Evolutionary conservation across 1,140 invertebrate species (phyloP).

Genomic region (Stenopsyche tienmushanensis): DNA sequence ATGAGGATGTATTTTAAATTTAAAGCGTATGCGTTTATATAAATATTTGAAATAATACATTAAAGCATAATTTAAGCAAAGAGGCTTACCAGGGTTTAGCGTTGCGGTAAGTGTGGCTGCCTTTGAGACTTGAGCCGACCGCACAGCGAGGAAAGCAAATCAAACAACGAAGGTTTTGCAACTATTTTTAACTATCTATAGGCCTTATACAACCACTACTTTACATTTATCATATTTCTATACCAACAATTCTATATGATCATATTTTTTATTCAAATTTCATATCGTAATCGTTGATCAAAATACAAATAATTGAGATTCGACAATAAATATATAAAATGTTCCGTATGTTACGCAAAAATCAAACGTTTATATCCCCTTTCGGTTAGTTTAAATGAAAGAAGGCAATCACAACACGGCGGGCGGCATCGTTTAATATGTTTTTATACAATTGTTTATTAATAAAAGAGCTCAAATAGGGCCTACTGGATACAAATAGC

Average conservation of each 20-base stretch:
- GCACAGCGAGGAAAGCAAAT: slow-evolving; percentile 36
- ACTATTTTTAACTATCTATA: slow-evolving; percentile 32
- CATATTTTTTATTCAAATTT: too few relatives aligned
- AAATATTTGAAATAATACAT: too few relatives aligned
- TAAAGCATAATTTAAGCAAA: slow-evolving; percentile 19
- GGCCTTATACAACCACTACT: slow-evolving; percentile 24
- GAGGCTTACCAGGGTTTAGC: slow-evolving; percentile 56
- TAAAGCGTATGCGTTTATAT: too few relatives aligned
- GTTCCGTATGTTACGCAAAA: too few relatives aligned
- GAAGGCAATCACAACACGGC: too few relatives aligned
- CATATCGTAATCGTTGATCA: not conserved
- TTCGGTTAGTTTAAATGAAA: not conserved
- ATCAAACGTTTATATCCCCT: not conserved
- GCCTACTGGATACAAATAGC: slow-evolving; percentile 27
- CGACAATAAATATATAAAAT: too few relatives aligned
- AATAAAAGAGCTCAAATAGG: slow-evolving; percentile 6
- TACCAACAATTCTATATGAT: too few relatives aligned
- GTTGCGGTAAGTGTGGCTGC: slow-evolving; percentile 57
- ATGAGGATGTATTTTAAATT: too few relatives aligned
- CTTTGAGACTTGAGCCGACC: slow-evolving; percentile 50
- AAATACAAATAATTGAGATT: not conserved
- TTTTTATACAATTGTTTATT: not conserved
- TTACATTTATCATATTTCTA: too few relatives aligned
- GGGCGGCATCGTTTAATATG: not conserved
- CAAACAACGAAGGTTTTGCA: slow-evolving; percentile 41